Evolutionary conservation across 35 echinoderm and acorn worm genomes (phyloP).

Genomic region (Patiria miniata): DNA sequence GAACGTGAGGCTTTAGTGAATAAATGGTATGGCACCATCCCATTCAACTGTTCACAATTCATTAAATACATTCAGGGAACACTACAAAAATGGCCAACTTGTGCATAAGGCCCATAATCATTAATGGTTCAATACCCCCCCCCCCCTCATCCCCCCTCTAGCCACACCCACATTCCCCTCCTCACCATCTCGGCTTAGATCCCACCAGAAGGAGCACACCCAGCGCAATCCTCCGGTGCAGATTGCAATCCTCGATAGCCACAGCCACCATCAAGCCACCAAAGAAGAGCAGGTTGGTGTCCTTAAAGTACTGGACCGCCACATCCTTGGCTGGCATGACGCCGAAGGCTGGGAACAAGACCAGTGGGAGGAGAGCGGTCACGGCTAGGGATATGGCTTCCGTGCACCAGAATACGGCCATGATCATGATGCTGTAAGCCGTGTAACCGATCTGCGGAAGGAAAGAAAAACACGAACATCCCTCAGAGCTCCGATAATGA

Average conservation of each 20-base stretch:
- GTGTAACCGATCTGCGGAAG: slow-evolving; percentile 73
- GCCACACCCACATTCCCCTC: too few species aligned
- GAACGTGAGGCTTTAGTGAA: too few species aligned
- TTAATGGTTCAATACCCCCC: too few species aligned
- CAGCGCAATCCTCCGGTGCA: slow-evolving; percentile 87
- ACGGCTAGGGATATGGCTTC: slow-evolving; percentile 84
- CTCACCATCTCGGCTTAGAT: slow-evolving; percentile 84
- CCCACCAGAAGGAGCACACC: slow-evolving; percentile 76
- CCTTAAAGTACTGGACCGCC: slow-evolving; percentile 78
- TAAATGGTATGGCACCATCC: too few species aligned
- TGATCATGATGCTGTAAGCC: slow-evolving; percentile 74
- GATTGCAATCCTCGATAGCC: slow-evolving; percentile 86
- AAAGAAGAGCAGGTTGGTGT: slow-evolving; percentile 83
- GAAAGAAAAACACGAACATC: background rate
- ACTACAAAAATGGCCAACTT: too few species aligned
- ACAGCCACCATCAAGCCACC: slow-evolving; percentile 82
- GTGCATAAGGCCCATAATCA: too few species aligned
- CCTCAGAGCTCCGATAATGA: too few species aligned
- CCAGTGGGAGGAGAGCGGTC: slow-evolving; percentile 81
- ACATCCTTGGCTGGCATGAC: slow-evolving; percentile 61
- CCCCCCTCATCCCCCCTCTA: too few species aligned
- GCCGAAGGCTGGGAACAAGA: slow-evolving; percentile 88
- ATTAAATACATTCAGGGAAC: too few species aligned
- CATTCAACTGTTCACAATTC: too few species aligned
- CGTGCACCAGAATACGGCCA: slow-evolving; percentile 85